Evolutionary conservation across 2,113 vertebrate species (phyloP), one percentile per base, ranked within the genome.

Genomic region (Columba livia): DNA sequence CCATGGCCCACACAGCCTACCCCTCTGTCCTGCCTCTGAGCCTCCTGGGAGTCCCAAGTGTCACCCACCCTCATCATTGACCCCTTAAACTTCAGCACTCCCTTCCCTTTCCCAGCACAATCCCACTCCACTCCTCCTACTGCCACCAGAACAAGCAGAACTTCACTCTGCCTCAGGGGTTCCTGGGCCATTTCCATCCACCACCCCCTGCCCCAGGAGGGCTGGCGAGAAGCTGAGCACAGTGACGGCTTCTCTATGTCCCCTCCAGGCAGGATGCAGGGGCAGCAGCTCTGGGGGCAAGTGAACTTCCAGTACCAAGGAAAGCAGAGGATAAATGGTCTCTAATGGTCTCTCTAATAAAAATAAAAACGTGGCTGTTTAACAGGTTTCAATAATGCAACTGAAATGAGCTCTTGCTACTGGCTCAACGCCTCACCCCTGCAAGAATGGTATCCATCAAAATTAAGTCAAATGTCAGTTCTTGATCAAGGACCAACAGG

Each of bases 191-290:
- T 17, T 25, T 23, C 42, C n/a, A 25, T 53, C 54, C 19, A 19
- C 9, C 13, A 4, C 17, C 17, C 36, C 7, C 10, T 14, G 8
- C 17, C 18, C 31, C 17, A 11, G n/a, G 25, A 31, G n/a, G 29
- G 32, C n/a, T 61, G n/a, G 26, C 3, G 1, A 29, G 15, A 40
- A 23, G 56, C 56, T 2, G 1, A 19, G 38, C 28, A 5, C 17
- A 38, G 56, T 23, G 0, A 28, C 28, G 28, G 5, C 31, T 23
- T 51, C 44, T 36, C 42, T 24, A 18, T 18, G 4, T 8, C 14
- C 25, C 11, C 51, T 51, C 34, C 10, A 4, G 16, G 17, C 25
- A 23, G 20, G 13, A 51, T 2, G 1, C 2, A 14, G 0, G 9
- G 21, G n/a, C 19, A 13, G 2, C 42, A 44, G 20, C 48, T 4